Percentiles rank a stretch among this genome's conserved stretches.
phyloP scores from a whole-genome alignment of 2,888 invertebrate species.

The Sarcophaga carnaria region DNA sequence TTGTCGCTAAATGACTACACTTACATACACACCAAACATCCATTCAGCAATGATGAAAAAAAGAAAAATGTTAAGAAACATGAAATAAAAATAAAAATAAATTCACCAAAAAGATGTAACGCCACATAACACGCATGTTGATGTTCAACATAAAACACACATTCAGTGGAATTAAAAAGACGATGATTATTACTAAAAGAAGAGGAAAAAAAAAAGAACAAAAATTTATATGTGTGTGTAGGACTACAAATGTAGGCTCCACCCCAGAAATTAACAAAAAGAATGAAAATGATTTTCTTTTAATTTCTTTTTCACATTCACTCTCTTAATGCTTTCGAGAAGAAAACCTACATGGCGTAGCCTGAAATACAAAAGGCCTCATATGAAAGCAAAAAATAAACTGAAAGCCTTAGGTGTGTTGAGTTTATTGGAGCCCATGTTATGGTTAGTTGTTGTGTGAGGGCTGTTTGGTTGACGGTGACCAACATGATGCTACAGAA shows the following conservation, averaged over 20 bases:
- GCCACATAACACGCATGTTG: slow-evolving; percentile 56
- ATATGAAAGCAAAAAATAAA: no score
- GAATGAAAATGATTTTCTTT: slow-evolving; percentile 21
- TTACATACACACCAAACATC: slow-evolving; percentile 25
- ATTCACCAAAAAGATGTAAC: slow-evolving; percentile 41
- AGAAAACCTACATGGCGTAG: no score
- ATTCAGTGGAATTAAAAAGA: slow-evolving; percentile 38
- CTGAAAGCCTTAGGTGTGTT: no score
- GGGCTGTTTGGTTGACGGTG: no score
- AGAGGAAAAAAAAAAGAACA: slow-evolving; percentile 1
- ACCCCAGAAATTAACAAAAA: slow-evolving; percentile 57
- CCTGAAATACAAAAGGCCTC: no score
- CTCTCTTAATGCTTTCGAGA: no score
- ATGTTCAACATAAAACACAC: slow-evolving; percentile 46
- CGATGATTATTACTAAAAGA: slow-evolving; percentile 15
- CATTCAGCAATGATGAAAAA: no score
- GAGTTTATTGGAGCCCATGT: no score
- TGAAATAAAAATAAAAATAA: slow-evolving; percentile 19
- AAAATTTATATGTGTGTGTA: background rate
- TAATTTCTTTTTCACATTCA: background rate
- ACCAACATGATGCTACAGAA: no score
- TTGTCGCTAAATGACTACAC: slow-evolving; percentile 8
- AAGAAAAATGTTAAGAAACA: slow-evolving; percentile 24
- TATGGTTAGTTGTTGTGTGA: no score
- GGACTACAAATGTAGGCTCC: slow-evolving; percentile 46